Evolutionary conservation across 2,888 invertebrate species (phyloP).

Genomic region (Phortica magna): DNA sequence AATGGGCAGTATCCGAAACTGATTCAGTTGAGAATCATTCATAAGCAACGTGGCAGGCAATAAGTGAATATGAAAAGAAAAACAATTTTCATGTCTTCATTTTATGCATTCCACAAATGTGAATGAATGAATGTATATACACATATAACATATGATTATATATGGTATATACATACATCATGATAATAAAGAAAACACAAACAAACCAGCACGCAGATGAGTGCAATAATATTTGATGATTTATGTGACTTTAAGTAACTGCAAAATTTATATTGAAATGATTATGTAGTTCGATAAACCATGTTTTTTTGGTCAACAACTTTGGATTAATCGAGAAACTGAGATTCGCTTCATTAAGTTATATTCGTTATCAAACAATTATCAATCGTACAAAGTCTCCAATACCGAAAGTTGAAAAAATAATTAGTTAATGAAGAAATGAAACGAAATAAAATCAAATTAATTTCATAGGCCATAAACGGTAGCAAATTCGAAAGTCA

Average conservation of each 20-base stretch:
- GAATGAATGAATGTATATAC: constrained; percentile 20
- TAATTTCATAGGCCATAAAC: not conserved
- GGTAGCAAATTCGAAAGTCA: constrained; percentile 12
- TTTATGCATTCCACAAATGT: constrained; percentile 10
- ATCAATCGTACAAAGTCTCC: no score
- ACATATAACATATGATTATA: not conserved
- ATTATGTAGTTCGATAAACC: no score
- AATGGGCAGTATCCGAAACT: constrained; percentile 19
- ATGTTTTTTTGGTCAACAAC: no score
- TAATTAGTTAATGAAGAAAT: not conserved
- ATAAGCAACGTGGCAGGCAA: constrained; percentile 42
- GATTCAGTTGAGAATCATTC: constrained; percentile 41
- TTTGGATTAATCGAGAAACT: no score
- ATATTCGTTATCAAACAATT: no score
- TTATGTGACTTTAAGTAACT: no score
- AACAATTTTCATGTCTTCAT: not conserved
- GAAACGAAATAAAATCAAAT: constrained; percentile 1
- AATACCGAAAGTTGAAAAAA: not conserved
- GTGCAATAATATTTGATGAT: no score
- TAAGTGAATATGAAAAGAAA: constrained; percentile 4
- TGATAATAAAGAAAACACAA: not conserved
- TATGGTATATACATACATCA: not conserved
- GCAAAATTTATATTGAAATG: no score
- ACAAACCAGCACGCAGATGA: not conserved
- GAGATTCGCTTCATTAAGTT: no score